Base-by-base conservation (phyloP, 1,140 invertebrate species). In the Asbolus verrucosus region DNA sequence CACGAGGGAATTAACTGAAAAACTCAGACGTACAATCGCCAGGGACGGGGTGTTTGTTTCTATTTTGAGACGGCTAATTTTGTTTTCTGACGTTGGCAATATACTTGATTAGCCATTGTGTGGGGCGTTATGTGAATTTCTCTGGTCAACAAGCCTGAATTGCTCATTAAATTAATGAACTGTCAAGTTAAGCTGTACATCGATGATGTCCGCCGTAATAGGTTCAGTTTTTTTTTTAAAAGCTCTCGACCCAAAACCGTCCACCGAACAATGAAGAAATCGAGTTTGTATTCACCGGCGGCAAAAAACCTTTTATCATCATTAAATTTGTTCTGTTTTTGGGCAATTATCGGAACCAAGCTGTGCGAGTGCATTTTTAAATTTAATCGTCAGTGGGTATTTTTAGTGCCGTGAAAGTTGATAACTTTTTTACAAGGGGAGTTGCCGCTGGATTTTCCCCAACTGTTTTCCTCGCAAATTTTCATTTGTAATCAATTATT, bases 81-180 rank as follows among this genome's bases (percentile, higher is more conserved):
- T n/a, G 33, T 36, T 11, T 5, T 36, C 5, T 36, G 33, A 36
- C 33, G 21, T 54, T 27, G 11, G 21, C 19, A 14, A 14, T 21
- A n/a, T 5, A 36, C 5, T 36, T 36, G 33, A 43, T 43, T 16
- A 4, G 13, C 4, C 15, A 27, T 1, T 4, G 46, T 24, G 11
- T 11, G 8, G 19, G 21, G 2, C 6, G 21, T 21, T 13, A 11
- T 16, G 13, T 36, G 30, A 41, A 18, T 39, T 63, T 39, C 18
- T 4, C 8, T 36, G 61, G 61, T 63, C 61, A 63, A 41, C 61
- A 24, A 63, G 61, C n/a, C 11, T 19, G 50, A 59, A 59, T 41
- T 14, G 14, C 33, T 63, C 61, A 63, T 63, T 63, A 63, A 16
- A n/a, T 41, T 63, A 63, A 63, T 63, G 61, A 63, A 27, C 61